These are phyloP conservation scores for Serinus canaria DNA, from an alignment of 2,113 vertebrate species.

Conservation along the genomic window DNA sequence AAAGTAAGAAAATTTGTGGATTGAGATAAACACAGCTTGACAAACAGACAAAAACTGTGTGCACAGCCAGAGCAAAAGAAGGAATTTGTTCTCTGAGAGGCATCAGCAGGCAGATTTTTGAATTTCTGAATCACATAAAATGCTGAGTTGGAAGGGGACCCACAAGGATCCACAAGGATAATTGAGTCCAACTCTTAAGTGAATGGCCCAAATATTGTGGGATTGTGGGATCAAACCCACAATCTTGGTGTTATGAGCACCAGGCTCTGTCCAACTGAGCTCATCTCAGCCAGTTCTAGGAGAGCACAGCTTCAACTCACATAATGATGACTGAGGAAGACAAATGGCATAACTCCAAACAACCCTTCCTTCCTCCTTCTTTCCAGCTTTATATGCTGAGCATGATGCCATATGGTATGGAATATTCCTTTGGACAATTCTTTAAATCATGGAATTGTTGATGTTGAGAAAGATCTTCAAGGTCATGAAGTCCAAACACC, in stretches of 20 bases:
- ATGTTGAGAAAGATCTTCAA: neutral
- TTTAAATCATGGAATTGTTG: too few species aligned
- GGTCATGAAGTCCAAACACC: neutral
- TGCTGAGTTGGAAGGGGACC: neutral
- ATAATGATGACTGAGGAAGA: neutral
- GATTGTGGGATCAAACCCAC: neutral
- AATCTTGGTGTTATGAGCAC: neutral
- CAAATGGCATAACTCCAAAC: neutral
- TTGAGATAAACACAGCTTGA: neutral
- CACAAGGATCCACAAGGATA: neutral
- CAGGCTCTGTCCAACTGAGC: neutral
- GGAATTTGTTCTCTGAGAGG: neutral
- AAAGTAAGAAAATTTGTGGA: neutral
- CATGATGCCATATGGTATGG: too few species aligned
- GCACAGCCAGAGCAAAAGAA: neutral
- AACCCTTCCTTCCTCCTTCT: neutral
- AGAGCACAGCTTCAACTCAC: neutral
- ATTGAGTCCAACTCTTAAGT: rapidly evolving
- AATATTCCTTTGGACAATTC: neutral
- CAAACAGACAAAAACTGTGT: neutral
- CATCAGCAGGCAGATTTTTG: neutral
- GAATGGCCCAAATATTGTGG: neutral
- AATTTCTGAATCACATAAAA: neutral
- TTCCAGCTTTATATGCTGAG: neutral
- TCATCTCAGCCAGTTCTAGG: neutral